Percentiles rank a stretch among this genome's conserved stretches.
phyloP scores from a whole-genome alignment of 2,113 vertebrate genomes.

The Clarias gariepinus region DNA sequence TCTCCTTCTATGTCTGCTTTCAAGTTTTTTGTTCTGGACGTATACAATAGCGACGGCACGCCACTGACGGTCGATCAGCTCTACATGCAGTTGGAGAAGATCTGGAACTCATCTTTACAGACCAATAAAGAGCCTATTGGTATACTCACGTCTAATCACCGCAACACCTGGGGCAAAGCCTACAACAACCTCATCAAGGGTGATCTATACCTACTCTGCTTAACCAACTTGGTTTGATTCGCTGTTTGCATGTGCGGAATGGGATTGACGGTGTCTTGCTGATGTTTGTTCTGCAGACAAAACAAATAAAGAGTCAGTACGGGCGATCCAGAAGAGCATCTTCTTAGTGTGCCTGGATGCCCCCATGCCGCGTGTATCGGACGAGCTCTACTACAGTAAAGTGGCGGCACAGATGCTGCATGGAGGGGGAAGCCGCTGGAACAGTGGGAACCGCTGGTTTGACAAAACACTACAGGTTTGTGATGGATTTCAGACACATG shows the following conservation, averaged over 20 bases:
- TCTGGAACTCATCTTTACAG: conserved; percentile 96
- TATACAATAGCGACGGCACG: conserved; percentile 89
- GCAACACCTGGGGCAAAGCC: conserved; percentile 96
- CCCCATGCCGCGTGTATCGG: conserved; percentile 82
- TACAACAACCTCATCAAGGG: conserved; percentile 94
- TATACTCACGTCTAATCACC: conserved; percentile 92
- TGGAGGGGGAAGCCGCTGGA: conserved; percentile 85
- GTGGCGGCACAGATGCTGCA: conserved; percentile 94
- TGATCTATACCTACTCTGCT: conserved; percentile 50
- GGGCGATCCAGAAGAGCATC: conserved; percentile 91
- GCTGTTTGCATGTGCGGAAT: not conserved
- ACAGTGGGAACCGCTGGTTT: conserved; percentile 97
- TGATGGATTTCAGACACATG: not conserved
- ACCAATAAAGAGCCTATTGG: conserved; percentile 97
- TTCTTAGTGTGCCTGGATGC: conserved; percentile 91
- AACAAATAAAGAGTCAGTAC: conserved; percentile 93
- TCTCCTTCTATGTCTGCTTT: not conserved
- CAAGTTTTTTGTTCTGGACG: conserved; percentile 93
- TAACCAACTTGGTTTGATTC: not conserved
- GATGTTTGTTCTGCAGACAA: conserved; percentile 75
- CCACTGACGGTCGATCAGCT: conserved; percentile 89
- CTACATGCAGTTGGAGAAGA: conserved; percentile 92
- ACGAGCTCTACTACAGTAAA: conserved; percentile 81
- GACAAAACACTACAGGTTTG: conserved; percentile 94
- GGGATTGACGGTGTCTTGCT: not conserved